Conservation (phyloP, 2,797 vertebrate species). For the Dermochelys coriacea region DNA sequence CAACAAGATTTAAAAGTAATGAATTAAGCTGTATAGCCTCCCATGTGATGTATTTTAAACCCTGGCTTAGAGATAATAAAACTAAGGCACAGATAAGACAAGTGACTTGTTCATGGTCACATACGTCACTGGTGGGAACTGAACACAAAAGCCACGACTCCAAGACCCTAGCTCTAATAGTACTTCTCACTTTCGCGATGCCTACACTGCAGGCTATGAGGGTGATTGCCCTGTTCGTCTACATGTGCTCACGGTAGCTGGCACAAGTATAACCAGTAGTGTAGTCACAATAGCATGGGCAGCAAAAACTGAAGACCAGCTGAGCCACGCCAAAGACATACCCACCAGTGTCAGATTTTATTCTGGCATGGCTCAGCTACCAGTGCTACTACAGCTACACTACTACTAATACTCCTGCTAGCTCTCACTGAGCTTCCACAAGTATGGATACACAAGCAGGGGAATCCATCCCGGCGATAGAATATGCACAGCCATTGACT, state of each 20-base stretch:
- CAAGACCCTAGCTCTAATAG: background rate
- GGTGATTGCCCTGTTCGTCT: background rate
- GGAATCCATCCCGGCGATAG: background rate
- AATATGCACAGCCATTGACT: background rate
- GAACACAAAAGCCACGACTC: background rate
- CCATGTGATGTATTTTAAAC: background rate
- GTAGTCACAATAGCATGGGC: background rate
- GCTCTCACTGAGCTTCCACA: background rate
- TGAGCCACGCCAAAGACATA: background rate
- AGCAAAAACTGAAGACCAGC: background rate
- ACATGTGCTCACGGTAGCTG: background rate
- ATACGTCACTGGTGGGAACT: background rate
- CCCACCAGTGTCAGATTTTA: background rate
- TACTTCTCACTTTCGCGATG: background rate
- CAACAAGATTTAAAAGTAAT: too few relatives aligned
- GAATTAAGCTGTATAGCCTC: too few relatives aligned
- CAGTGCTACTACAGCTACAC: background rate
- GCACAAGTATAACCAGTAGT: background rate
- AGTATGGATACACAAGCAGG: background rate
- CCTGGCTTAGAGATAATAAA: background rate
- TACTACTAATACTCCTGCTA: background rate
- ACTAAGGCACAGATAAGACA: accelerated
- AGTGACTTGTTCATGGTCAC: background rate
- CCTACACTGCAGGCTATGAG: background rate
- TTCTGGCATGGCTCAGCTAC: too few relatives aligned